A percentile compares a stretch with the other conserved stretches of the same genome.
Evolutionary conservation across 2,797 vertebrate genomes (phyloP).

Genomic region (Leptatherina wallacei): DNA sequence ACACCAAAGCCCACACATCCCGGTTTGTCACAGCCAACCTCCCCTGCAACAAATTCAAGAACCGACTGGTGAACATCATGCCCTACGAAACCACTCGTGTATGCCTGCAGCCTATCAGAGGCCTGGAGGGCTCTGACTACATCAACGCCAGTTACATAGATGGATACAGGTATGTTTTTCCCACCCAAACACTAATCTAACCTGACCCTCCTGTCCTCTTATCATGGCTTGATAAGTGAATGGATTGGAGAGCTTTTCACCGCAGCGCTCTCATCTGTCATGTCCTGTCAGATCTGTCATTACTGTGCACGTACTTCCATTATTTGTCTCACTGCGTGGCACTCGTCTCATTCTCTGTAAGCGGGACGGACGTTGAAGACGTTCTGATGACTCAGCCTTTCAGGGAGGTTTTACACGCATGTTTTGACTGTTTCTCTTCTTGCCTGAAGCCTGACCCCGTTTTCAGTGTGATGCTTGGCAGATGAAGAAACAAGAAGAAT

Average conservation of each 20-base stretch:
- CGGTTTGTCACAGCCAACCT: constrained; percentile 98
- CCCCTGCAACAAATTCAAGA: constrained; percentile 99
- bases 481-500: constrained; percentile 38
- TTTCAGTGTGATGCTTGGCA: constrained; percentile 54
- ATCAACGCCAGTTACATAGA: constrained; percentile 97
- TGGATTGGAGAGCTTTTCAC: constrained; percentile 66
- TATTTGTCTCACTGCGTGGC: constrained; percentile 33
- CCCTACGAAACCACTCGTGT: constrained; percentile 96
- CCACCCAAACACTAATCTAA: constrained; percentile 56
- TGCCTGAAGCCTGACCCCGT: constrained; percentile 61
- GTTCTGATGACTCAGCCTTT: constrained; percentile 70
- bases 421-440: constrained; percentile 61
- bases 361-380: constrained; percentile 18
- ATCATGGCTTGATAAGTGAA: constrained; percentile 63
- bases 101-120: constrained; percentile 97
- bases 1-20: constrained; percentile 97
- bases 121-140: constrained; percentile 96
- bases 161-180: constrained; percentile 88
- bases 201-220: constrained; percentile 55
- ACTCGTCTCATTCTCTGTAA: constrained; percentile 8
- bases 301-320: constrained; percentile 44
- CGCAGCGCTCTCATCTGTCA: constrained; percentile 64
- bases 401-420: constrained; percentile 49
- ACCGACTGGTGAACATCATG: constrained; percentile 98
- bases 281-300: constrained; percentile 65